Conservation (phyloP, 2,797 vertebrate genomes). For the Periparus ater region DNA sequence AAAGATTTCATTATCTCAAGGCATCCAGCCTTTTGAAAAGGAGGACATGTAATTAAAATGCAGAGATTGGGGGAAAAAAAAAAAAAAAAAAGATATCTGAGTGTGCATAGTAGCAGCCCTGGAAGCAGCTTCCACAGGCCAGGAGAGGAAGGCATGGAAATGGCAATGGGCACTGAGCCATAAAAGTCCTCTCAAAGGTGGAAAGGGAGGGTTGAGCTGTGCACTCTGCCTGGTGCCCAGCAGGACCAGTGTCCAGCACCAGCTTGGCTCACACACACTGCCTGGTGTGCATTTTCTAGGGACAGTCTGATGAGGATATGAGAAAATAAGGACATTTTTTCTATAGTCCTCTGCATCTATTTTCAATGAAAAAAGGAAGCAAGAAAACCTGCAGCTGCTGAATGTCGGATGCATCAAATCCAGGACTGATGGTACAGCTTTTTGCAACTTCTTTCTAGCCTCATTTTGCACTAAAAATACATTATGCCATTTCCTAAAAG, state of each 20-base stretch:
- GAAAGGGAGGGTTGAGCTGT: not conserved
- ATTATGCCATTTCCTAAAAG: not conserved
- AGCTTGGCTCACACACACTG: not conserved
- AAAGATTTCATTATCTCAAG: slow-evolving; percentile 28
- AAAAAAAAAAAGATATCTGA: not conserved
- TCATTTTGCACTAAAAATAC: slow-evolving; percentile 7
- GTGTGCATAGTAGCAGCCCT: not conserved
- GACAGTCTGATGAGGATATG: not conserved
- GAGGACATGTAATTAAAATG: not conserved
- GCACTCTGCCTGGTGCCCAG: not conserved
- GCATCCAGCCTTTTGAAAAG: slow-evolving; percentile 1
- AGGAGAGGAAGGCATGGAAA: not conserved
- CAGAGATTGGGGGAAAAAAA: not conserved
- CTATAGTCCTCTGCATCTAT: not conserved
- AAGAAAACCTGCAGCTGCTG: not conserved
- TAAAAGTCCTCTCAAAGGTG: not conserved
- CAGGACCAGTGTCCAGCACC: not conserved
- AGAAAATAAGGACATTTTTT: not conserved
- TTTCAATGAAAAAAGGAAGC: not conserved
- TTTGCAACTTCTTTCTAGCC: not conserved
- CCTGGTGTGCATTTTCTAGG: not conserved
- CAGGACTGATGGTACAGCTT: not conserved
- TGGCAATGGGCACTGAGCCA: not conserved
- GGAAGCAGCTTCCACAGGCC: not conserved
- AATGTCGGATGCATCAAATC: not conserved